phyloP scores from a whole-genome alignment of 2,113 vertebrate genomes.

The Elephas maximus region DNA sequence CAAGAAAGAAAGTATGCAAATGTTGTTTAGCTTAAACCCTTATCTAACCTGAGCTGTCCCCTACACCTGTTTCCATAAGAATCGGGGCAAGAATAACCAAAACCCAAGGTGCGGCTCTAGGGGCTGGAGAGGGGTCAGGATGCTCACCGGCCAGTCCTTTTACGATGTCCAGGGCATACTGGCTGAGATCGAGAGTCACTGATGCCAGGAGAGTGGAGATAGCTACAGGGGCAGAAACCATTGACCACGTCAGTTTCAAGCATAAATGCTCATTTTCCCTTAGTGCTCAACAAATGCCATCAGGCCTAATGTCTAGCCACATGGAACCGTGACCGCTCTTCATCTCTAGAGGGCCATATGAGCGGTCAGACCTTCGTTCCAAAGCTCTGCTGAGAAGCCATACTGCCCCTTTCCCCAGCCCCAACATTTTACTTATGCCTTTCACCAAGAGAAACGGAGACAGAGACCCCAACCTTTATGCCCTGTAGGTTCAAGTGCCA shows the following conservation, averaged over 20 bases:
- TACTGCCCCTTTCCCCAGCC: background rate
- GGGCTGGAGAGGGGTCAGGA: background rate
- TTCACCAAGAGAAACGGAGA: background rate
- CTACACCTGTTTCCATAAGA: background rate
- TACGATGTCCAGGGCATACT: constrained; percentile 96
- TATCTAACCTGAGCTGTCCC: background rate
- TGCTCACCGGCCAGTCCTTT: constrained; percentile 96
- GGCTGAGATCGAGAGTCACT: constrained; percentile 97
- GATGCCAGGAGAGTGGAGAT: constrained; percentile 94
- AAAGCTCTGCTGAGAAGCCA: background rate
- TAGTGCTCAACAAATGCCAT: background rate
- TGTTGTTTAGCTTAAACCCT: background rate
- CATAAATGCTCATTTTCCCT: background rate
- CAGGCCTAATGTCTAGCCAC: background rate
- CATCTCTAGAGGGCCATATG: background rate
- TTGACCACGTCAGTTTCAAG: background rate
- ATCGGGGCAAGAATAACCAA: background rate
- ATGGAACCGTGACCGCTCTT: background rate
- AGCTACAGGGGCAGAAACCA: constrained; percentile 88
- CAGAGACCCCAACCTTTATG: background rate
- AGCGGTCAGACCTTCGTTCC: background rate
- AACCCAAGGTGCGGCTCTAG: background rate
- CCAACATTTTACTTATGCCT: background rate
- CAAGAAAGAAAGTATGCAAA: background rate
- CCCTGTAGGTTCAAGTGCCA: background rate